Evolutionary conservation across 2,113 vertebrate genomes (phyloP).

Genomic region (Datnioides undecimradiatus): DNA sequence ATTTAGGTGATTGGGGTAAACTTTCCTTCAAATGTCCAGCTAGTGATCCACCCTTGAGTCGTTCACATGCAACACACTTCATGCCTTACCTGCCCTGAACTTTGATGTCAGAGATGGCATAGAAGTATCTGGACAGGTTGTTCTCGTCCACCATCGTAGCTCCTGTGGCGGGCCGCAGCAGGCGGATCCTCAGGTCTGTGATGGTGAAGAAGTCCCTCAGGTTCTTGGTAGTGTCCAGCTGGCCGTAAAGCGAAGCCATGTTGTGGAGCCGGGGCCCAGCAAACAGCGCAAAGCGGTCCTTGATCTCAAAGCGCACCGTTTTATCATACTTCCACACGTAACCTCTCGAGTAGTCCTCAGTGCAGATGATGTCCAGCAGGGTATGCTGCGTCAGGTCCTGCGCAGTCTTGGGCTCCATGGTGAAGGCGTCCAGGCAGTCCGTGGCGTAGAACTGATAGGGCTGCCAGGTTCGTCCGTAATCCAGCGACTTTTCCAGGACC

Average conservation of each 20-base stretch:
- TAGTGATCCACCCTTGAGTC: neutral
- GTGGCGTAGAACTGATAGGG: slow-evolving; percentile 99
- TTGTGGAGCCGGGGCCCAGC: slow-evolving; percentile 96
- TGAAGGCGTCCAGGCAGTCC: slow-evolving; percentile 97
- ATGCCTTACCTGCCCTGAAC: slow-evolving; percentile 96
- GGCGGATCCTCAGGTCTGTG: slow-evolving; percentile 95
- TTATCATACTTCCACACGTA: slow-evolving; percentile 97
- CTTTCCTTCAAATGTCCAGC: neutral
- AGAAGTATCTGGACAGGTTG: slow-evolving; percentile 96
- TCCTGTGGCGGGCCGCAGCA: slow-evolving; percentile 94
- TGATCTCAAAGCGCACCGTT: slow-evolving; percentile 98
- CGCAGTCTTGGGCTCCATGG: slow-evolving; percentile 97
- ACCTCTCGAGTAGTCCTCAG: slow-evolving; percentile 96
- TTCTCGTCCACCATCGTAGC: slow-evolving; percentile 95
- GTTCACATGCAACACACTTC: neutral
- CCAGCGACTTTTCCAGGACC: slow-evolving; percentile 97
- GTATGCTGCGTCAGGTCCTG: slow-evolving; percentile 94
- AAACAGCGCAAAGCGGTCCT: slow-evolving; percentile 97
- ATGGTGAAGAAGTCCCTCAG: slow-evolving; percentile 99
- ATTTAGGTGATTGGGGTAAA: neutral
- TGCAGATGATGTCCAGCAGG: slow-evolving; percentile 98
- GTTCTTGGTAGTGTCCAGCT: slow-evolving; percentile 98
- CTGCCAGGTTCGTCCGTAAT: slow-evolving; percentile 97
- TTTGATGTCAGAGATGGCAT: slow-evolving; percentile 98
- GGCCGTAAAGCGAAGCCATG: slow-evolving; percentile 98